phyloP scores from a whole-genome alignment of 2,797 vertebrate species.

The Cheirogaleus major region DNA sequence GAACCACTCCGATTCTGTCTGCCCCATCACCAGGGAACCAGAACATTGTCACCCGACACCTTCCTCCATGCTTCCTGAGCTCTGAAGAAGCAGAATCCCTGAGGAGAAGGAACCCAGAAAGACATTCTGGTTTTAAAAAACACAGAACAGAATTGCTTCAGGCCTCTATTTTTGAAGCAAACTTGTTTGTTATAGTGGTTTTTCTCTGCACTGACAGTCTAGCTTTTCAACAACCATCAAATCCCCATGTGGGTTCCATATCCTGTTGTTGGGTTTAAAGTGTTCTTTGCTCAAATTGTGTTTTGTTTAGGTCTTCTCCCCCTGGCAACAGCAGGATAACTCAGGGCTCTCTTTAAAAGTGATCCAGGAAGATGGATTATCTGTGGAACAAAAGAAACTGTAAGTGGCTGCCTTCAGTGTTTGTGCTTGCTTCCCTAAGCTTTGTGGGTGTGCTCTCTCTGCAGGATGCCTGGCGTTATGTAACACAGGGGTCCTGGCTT shows the following conservation, averaged over 20 bases:
- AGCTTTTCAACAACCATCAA: constrained; percentile 72
- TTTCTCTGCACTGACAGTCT: constrained; percentile 60
- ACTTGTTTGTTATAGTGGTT: constrained; percentile 71
- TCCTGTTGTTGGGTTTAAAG: constrained; percentile 79
- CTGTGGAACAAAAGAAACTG: constrained; percentile 91
- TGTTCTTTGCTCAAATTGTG: constrained; percentile 78
- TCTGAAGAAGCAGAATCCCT: constrained; percentile 49
- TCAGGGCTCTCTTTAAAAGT: constrained; percentile 89
- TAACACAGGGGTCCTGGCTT: constrained; percentile 53
- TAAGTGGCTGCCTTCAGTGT: constrained; percentile 82
- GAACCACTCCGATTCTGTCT: not conserved
- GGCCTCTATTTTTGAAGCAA: constrained; percentile 67
- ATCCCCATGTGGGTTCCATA: constrained; percentile 77
- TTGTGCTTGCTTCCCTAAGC: constrained; percentile 45
- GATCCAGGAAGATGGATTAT: constrained; percentile 90
- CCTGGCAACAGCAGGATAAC: constrained; percentile 90
- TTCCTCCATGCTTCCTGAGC: constrained; percentile 5
- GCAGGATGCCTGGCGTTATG: constrained; percentile 42
- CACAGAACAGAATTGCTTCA: constrained; percentile 63
- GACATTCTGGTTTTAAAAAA: constrained; percentile 61
- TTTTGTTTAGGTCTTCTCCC: constrained; percentile 92
- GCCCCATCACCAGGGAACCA: not conserved
- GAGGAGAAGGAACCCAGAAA: constrained; percentile 57
- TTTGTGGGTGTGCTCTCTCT: constrained; percentile 48
- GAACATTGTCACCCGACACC: not conserved